A percentile compares a stretch with the other conserved stretches of the same genome.
Conservation (phyloP, 2,888 invertebrate genomes). For the Andrena hattorfiana region DNA sequence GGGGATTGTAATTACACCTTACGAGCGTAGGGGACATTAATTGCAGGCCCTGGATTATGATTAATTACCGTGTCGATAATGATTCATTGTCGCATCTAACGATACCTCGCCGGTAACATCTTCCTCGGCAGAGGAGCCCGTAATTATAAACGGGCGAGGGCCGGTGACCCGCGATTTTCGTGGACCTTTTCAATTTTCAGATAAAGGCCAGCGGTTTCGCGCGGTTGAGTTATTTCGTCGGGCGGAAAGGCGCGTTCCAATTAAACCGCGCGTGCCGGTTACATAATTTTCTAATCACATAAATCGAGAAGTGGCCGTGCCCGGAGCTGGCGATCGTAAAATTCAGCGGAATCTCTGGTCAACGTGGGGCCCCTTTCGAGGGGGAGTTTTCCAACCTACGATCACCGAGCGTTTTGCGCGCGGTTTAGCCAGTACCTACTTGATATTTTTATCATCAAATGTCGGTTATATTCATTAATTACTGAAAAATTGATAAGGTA, state of each 20-base stretch:
- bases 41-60: slow-evolving; percentile 64
- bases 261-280: slow-evolving; percentile 42
- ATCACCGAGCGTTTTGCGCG: too few species aligned
- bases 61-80: slow-evolving; percentile 68
- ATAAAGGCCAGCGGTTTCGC: slow-evolving; percentile 26
- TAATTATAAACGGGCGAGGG: slow-evolving; percentile 47
- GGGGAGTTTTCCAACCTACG: too few species aligned
- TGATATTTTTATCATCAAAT: too few species aligned
- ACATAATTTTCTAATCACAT: slow-evolving; percentile 47
- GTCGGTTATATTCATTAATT: too few species aligned
- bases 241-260: slow-evolving; percentile 38
- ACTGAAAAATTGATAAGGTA: too few species aligned
- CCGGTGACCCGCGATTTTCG: slow-evolving; percentile 54
- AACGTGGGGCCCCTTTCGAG: slow-evolving; percentile 1
- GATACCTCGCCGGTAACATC: slow-evolving; percentile 62
- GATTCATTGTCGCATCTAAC: slow-evolving; percentile 69
- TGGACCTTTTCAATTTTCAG: slow-evolving; percentile 52
- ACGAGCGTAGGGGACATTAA: slow-evolving; percentile 52
- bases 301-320: slow-evolving; percentile 23
- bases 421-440: too few species aligned
- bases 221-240: slow-evolving; percentile 26
- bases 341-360: slow-evolving; percentile 2
- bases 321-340: slow-evolving; percentile 22
- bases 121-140: slow-evolving; percentile 48
- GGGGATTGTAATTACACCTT: slow-evolving; percentile 62